Evolutionary conservation across 2,797 vertebrate genomes (phyloP).

Genomic region (Perodicticus potto): DNA sequence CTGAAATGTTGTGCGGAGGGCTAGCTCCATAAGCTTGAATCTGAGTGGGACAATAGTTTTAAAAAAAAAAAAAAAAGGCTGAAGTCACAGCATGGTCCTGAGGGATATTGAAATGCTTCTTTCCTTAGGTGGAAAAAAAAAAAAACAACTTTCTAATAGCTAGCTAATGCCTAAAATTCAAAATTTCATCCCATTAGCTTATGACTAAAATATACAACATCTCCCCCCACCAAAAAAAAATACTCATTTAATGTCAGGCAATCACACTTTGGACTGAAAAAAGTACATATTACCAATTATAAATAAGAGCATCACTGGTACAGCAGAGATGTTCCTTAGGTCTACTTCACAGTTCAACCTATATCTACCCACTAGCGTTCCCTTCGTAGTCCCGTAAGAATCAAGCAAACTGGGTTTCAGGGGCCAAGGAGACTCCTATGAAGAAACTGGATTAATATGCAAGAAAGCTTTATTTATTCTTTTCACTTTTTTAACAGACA

Average conservation of each 20-base stretch:
- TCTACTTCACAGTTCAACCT: neutral
- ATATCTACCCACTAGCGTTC: constrained; percentile 13
- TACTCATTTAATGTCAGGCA: constrained; percentile 10
- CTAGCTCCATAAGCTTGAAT: neutral
- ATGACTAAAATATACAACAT: constrained; percentile 44
- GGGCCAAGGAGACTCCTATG: neutral
- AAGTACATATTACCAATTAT: constrained; percentile 12
- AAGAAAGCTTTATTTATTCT: constrained; percentile 9
- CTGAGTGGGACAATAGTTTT: no score
- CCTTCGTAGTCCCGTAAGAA: constrained; percentile 18
- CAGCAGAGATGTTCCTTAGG: constrained; percentile 14
- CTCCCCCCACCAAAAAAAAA: neutral
- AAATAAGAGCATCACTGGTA: constrained; percentile 8
- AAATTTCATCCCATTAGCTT: constrained; percentile 23
- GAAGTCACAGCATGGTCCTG: neutral
- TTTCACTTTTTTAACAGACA: neutral
- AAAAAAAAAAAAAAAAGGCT: neutral
- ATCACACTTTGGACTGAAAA: constrained; percentile 38
- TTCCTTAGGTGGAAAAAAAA: neutral
- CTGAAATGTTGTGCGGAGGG: neutral
- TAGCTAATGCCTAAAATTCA: constrained; percentile 25
- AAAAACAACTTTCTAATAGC: neutral
- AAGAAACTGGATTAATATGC: constrained; percentile 22
- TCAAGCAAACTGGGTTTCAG: neutral
- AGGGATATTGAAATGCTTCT: neutral